These are phyloP conservation scores for Psilopsiagon aurifrons DNA, from an alignment of 2,113 vertebrate genomes.

Conservation along the genomic window DNA sequence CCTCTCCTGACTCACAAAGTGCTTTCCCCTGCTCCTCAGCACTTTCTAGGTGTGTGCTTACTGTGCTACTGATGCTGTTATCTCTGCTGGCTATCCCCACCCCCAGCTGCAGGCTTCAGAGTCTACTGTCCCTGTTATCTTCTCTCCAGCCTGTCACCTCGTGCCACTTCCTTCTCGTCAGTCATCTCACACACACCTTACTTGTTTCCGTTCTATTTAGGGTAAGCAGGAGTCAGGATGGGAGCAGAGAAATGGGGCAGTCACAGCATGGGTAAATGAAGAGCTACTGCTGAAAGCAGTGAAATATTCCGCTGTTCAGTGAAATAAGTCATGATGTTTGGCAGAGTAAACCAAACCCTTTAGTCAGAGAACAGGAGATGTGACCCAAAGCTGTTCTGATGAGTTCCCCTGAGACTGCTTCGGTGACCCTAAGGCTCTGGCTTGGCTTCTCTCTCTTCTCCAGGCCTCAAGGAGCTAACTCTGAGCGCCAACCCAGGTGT, in stretches of 20 bases:
- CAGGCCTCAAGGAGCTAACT: conserved; percentile 93
- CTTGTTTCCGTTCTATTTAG: neutral
- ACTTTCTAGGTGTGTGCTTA: neutral
- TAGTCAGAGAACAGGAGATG: neutral
- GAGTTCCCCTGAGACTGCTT: neutral
- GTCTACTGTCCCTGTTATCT: neutral
- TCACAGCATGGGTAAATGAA: neutral
- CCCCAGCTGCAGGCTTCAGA: neutral
- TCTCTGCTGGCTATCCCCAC: neutral
- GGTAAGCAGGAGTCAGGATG: neutral
- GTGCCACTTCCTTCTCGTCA: neutral
- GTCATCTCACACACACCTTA: neutral
- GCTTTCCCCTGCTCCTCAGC: neutral
- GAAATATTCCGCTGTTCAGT: neutral
- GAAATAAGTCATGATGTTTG: neutral
- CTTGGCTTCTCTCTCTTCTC: conserved; percentile 43
- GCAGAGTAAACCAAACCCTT: neutral
- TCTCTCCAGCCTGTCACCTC: neutral
- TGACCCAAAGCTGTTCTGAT: neutral
- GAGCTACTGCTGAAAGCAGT: neutral
- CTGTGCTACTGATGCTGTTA: neutral
- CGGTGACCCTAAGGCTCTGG: neutral
- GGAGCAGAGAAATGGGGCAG: neutral
- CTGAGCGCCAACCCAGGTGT: conserved; percentile 93
- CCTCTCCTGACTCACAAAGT: neutral